Evolutionary conservation across 1,140 invertebrate genomes (phyloP).

Genomic region (Drosophila lini): DNA sequence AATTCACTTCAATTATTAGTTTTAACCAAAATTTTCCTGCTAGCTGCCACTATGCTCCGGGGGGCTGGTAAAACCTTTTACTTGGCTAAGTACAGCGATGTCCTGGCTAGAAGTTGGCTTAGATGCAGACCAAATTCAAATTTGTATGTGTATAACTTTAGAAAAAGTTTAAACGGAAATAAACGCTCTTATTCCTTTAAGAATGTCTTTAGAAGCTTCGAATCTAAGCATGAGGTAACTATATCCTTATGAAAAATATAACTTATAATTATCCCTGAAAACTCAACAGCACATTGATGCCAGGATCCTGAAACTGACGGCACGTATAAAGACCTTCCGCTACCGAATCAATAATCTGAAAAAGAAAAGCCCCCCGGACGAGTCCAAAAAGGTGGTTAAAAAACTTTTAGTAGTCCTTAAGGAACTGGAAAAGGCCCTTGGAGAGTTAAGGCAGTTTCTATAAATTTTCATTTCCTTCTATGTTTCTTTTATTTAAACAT

Average conservation of each 20-base stretch:
- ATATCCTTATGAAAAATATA: too few species aligned
- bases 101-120: background rate
- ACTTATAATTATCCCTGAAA: background rate
- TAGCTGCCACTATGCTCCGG: conserved; percentile 7
- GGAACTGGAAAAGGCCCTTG: background rate
- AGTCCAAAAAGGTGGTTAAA: background rate
- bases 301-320: background rate
- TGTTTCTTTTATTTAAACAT: background rate
- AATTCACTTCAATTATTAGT: background rate
- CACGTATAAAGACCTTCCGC: background rate
- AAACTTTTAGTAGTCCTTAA: background rate
- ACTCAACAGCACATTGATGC: too few species aligned
- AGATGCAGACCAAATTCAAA: too few species aligned
- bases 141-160: background rate
- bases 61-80: background rate
- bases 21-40: too few species aligned
- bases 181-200: background rate
- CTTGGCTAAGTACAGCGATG: background rate
- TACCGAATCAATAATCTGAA: too few species aligned
- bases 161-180: background rate
- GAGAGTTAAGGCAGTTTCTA: background rate
- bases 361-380: background rate
- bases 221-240: background rate
- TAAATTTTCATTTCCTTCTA: background rate
- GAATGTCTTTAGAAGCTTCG: too few species aligned